Base-by-base conservation (phyloP, 2,797 vertebrate species). In the Sebastes wilsoni region DNA sequence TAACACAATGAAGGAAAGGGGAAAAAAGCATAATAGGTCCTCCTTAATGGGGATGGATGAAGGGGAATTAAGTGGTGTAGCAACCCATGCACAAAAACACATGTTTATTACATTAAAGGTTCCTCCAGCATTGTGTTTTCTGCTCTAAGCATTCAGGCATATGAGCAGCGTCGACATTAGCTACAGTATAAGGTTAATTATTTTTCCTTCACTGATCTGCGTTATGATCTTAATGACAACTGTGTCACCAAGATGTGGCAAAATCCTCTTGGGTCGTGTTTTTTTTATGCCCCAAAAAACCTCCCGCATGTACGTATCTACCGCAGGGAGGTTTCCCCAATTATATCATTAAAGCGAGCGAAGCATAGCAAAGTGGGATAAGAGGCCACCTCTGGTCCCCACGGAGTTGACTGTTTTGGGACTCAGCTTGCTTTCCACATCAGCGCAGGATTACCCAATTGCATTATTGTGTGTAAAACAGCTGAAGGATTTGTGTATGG, bases 371-470 rank as follows among this genome's bases (percentile, higher is more conserved):
- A 84, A 80, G 79, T 71, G 77, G 75, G 82, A 66, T 76, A 76
- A 80, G 76, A 66, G 73, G 81, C 61, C 73, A 79, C 64, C 64
- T 78, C 73, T 38, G 52, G 73, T 79, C 72, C 65, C 67, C 4
- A 18, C 20, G 42, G 86, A 85, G 71, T 30, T 1, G 6, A 54
- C 60, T 27, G 71, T 80, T 89, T 68, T 49, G 77, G 79, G 80
- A 32, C 79, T 78, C 73, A 77, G 80, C 76, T 82, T 84, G 84
- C 71, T 67, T 86, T 91, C 80, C 79, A 80, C 87, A 77, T 83
- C 72, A 60, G 25, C 76, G 77, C 65, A 13, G 54, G 70, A 80
- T 77, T 83, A 77, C 61, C 61, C 75, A 85, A 84, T 72, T 79
- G 78, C 27, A 79, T 85, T 70, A 86, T 56, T 75, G 72, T 62